Base-by-base conservation (phyloP, 1,140 invertebrate species). In the Orius laevigatus region DNA sequence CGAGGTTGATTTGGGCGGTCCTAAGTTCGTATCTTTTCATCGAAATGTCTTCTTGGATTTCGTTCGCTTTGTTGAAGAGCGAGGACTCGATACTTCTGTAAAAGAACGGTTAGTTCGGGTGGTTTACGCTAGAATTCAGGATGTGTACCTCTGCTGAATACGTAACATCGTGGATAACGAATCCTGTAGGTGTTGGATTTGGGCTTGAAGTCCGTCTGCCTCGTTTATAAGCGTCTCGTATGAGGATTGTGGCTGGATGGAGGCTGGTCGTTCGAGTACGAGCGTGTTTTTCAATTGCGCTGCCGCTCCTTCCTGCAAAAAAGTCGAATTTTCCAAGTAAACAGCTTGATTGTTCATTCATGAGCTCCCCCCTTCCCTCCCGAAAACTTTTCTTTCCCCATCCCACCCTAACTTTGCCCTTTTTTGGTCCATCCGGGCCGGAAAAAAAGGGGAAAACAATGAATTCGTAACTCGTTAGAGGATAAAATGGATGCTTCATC, bases 41-140 rank as follows among this genome's bases (percentile, higher is more conserved):
- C 56, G 87, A 91, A 63, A 96, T 86, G 59, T 96, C 90, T 66
- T 94, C 89, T 68, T 96, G 84, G 15, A 89, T 66, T 67, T 96
- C 90, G 62, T 93, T 93, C 48, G 84, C 87, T 72, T 94, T 95
- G 59, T 86, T 90, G 66, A 80, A 91, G 20, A 91, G 69, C 57
- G 78, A 81, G 42, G 81, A 81, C 61, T 94, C 90, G 50, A 79
- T 64, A 60, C 77, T 80, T 64, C 79, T 83, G 65, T 15, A 48
- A 49, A 36, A 38, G 41, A 50, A 46, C 40, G 48, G 18, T 12
- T 20, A 14, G 42, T 38, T 40, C 6, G 2, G 16, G 2, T 3
- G 14, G 33, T 15, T 45, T 11, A 2, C 10, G 14, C 18, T 47
- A 25, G 25, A 32, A 15, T 43, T 11, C 15, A 14, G 3, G 32